Conservation (phyloP, 37 sponge, comb jelly and placozoan species). For the Haliclona indistincta region DNA sequence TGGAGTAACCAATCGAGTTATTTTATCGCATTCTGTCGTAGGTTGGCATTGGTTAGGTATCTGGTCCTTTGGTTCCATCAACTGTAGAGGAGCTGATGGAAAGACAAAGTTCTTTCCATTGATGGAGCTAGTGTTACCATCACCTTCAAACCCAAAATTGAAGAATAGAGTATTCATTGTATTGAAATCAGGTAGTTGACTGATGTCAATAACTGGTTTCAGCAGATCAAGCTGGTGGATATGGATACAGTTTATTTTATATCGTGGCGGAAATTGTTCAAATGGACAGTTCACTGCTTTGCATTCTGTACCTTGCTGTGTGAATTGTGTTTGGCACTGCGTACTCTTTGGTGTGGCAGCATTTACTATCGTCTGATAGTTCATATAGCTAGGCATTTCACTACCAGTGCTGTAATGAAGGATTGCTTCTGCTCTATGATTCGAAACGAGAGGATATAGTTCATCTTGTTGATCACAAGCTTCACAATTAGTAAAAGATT, state of each 20-base stretch:
- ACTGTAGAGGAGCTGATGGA: conserved; percentile 15
- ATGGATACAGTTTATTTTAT: conserved; percentile 50
- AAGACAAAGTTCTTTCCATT: conserved; percentile 36
- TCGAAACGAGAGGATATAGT: background rate
- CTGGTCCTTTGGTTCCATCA: background rate
- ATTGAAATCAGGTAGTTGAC: background rate
- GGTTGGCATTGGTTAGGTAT: background rate
- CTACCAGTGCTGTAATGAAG: conserved; percentile 23
- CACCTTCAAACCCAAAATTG: conserved; percentile 54
- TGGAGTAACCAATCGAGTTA: background rate
- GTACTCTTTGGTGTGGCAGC: background rate
- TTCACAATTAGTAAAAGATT: background rate
- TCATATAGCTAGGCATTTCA: conserved; percentile 4
- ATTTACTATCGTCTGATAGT: conserved; percentile 14
- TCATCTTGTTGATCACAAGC: too few relatives aligned
- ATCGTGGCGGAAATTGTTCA: conserved; percentile 13
- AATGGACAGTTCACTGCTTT: conserved; percentile 79
- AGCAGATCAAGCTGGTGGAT: conserved; percentile 19
- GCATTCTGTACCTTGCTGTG: conserved; percentile 14
- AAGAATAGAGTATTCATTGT: conserved; percentile 19
- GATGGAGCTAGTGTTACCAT: conserved; percentile 11
- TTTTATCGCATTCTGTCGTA: background rate
- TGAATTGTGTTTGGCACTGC: too few relatives aligned
- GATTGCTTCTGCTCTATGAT: conserved; percentile 31
- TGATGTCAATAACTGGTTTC: background rate